Evolutionary conservation across 2,113 vertebrate species (phyloP).

Genomic region (Megaceryle torquata): DNA sequence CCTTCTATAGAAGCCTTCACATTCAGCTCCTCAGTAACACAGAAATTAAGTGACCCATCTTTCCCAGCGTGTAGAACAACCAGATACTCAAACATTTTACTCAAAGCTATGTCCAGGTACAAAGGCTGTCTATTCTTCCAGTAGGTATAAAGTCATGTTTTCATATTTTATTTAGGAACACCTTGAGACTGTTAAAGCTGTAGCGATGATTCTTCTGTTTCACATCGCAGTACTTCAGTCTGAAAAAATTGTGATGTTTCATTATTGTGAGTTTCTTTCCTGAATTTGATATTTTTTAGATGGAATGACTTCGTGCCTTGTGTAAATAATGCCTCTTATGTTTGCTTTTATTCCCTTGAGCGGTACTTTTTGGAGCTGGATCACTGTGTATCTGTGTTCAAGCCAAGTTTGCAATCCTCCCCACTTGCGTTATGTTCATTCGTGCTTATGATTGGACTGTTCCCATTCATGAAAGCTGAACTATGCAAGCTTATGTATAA

Average conservation of each 20-base stretch:
- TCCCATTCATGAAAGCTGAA: not conserved
- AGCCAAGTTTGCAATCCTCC: not conserved
- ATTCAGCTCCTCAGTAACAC: rapidly evolving
- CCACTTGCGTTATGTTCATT: not conserved
- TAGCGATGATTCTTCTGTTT: not conserved
- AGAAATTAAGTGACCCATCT: not conserved
- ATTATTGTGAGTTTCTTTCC: not conserved
- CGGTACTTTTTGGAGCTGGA: not conserved
- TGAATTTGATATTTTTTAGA: not conserved
- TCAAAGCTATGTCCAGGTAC: not conserved
- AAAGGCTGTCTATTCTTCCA: not conserved
- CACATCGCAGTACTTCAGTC: not conserved
- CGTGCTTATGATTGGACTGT: not conserved
- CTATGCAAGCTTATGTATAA: not conserved
- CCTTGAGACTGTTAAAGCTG: not conserved
- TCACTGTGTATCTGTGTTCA: not conserved
- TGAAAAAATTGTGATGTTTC: not conserved
- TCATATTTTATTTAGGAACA: not conserved
- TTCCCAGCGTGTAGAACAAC: not conserved
- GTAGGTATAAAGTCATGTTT: not conserved
- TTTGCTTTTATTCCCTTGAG: not conserved
- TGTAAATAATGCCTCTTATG: not conserved
- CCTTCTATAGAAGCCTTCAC: not conserved
- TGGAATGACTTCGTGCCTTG: not conserved
- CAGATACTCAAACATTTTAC: not conserved